A percentile compares a stretch with the other conserved stretches of the same genome.
phyloP scores from a whole-genome alignment of 1,140 invertebrate genomes.

The Papilio aristodemus region DNA sequence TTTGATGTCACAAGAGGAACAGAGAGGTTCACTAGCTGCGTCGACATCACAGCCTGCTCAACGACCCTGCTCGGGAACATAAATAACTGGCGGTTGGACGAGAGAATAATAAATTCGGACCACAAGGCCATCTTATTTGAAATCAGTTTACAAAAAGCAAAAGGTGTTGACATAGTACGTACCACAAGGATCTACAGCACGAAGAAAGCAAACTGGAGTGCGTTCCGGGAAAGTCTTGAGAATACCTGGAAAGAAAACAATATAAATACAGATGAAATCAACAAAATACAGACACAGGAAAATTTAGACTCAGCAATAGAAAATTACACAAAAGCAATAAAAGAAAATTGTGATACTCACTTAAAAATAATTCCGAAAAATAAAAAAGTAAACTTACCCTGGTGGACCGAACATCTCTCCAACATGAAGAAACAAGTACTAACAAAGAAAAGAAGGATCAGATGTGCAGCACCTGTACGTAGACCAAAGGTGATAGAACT shows the following conservation, averaged over 20 bases:
- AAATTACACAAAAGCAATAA: not conserved
- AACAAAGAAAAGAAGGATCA: conserved; percentile 33
- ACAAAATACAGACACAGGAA: not conserved
- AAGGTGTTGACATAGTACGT: no score
- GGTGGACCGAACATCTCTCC: conserved; percentile 31
- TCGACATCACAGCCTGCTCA: no score
- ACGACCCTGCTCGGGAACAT: no score
- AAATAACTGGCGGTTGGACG: no score
- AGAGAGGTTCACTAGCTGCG: no score
- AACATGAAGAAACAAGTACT: not conserved
- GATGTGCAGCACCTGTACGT: conserved; percentile 24
- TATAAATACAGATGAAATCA: no score
- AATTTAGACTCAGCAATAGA: not conserved
- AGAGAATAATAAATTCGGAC: not conserved
- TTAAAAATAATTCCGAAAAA: conserved; percentile 2
- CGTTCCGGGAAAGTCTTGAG: no score
- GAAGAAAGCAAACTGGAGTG: conserved; percentile 4
- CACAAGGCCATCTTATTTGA: no score
- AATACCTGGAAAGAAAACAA: no score
- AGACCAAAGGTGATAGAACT: conserved; percentile 13
- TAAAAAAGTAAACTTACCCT: conserved; percentile 31
- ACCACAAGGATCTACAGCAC: not conserved
- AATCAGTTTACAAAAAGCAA: no score
- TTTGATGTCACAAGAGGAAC: no score
- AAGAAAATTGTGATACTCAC: not conserved